Percentiles rank a stretch among this genome's conserved stretches.
phyloP scores from a whole-genome alignment of 2,888 invertebrate species.

The Ashinkailepas kermadecensis region DNA sequence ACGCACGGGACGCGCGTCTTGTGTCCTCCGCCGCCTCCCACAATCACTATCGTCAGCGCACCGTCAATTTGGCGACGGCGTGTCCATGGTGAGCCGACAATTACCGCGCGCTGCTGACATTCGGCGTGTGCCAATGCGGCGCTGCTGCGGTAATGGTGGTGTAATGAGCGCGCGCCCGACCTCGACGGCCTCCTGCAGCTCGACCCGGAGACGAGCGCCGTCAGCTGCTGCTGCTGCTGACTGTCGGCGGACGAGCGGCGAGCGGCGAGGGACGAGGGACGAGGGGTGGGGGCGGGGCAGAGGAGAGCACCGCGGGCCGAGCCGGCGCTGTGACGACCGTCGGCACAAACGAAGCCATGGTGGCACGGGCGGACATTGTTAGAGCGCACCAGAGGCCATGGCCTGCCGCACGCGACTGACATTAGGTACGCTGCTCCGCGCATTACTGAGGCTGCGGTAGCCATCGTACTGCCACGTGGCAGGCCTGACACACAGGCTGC shows the following conservation, averaged over 20 bases:
- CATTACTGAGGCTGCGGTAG: too few species aligned
- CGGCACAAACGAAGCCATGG: neutral
- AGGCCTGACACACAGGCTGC: neutral
- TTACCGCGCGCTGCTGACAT: conserved; percentile 15
- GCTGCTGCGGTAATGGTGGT: neutral
- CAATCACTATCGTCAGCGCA: neutral
- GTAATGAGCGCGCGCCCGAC: neutral
- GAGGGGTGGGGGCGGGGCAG: too few species aligned
- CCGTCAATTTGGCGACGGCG: neutral
- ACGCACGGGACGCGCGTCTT: neutral
- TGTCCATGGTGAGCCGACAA: conserved; percentile 11
- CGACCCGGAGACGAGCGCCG: too few species aligned
- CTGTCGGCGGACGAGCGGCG: too few species aligned
- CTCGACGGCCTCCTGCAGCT: too few species aligned
- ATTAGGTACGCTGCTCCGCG: too few species aligned
- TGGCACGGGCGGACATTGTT: neutral
- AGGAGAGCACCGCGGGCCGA: neutral
- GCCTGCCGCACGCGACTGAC: neutral
- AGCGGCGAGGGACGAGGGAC: too few species aligned
- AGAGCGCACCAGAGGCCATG: neutral
- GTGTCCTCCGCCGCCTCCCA: neutral
- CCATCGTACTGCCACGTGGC: too few species aligned
- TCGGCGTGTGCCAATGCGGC: neutral
- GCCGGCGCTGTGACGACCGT: neutral
- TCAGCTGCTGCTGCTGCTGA: too few species aligned